phyloP scores from a whole-genome alignment of 2,113 vertebrate genomes.

The Hemicordylus capensis region DNA sequence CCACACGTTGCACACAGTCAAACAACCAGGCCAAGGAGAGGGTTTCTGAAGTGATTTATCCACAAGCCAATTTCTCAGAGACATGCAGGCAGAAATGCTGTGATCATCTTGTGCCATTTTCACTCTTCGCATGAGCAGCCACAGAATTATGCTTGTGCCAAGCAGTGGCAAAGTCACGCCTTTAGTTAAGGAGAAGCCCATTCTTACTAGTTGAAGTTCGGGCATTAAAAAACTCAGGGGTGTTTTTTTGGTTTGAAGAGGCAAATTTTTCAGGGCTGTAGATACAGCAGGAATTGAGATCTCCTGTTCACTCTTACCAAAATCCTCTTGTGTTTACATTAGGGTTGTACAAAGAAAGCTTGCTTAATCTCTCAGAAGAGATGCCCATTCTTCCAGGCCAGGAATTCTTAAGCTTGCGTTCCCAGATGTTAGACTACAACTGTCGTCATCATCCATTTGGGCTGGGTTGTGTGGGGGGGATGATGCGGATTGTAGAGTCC shows the following conservation, averaged over 20 bases:
- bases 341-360: too few relatives aligned
- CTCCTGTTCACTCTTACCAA: too few relatives aligned
- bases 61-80: neutral
- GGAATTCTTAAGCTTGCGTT: too few relatives aligned
- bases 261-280: too few relatives aligned
- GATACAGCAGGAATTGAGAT: too few relatives aligned
- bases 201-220: too few relatives aligned
- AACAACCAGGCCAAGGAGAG: neutral
- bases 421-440: too few relatives aligned
- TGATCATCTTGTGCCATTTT: neutral
- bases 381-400: neutral
- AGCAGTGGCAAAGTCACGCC: neutral
- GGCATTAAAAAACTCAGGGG: neutral
- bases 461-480: too few relatives aligned
- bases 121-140: neutral
- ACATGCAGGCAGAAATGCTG: neutral
- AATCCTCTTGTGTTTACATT: too few relatives aligned
- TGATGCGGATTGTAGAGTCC: too few relatives aligned
- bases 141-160: neutral
- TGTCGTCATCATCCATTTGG: too few relatives aligned
- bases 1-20: neutral
- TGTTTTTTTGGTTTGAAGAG: too few relatives aligned
- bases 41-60: neutral
- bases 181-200: neutral
- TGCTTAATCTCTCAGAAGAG: constrained; percentile 24